Percentiles rank a stretch among this genome's conserved stretches.
Conservation (phyloP, 2,113 vertebrate genomes). For the Leucopsar rothschildi region DNA sequence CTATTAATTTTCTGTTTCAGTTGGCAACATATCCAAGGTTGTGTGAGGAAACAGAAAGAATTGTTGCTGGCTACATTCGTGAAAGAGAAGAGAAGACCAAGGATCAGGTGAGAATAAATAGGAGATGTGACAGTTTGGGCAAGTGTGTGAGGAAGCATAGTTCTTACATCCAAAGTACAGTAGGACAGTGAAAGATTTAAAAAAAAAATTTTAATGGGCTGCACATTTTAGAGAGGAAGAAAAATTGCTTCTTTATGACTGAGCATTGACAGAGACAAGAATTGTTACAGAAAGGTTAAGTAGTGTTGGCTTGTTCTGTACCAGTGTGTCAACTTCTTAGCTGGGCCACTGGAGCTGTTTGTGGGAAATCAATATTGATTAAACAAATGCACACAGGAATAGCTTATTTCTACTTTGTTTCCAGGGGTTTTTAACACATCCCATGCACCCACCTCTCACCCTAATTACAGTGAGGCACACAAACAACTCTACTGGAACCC, state of each 20-base stretch:
- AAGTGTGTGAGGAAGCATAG: neutral
- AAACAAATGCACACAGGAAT: neutral
- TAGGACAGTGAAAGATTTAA: neutral
- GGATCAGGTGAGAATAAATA: slow-evolving; percentile 80
- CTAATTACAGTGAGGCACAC: neutral
- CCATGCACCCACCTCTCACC: neutral
- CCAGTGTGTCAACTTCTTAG: neutral
- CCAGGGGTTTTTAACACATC: neutral
- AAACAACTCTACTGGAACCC: neutral
- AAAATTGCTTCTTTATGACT: neutral
- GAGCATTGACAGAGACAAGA: neutral
- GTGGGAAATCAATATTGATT: neutral
- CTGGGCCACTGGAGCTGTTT: neutral
- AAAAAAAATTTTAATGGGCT: neutral
- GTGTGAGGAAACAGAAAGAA: slow-evolving; percentile 87
- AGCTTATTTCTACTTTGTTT: neutral
- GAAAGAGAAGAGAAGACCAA: slow-evolving; percentile 88
- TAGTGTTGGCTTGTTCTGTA: neutral
- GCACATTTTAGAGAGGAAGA: neutral
- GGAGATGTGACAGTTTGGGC: neutral
- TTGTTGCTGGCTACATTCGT: slow-evolving; percentile 86
- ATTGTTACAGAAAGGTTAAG: neutral
- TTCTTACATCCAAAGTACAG: neutral
- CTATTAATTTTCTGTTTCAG: slow-evolving; percentile 63
- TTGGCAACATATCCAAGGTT: slow-evolving; percentile 87